Evolutionary conservation across 2,797 vertebrate genomes (phyloP).

Genomic region (Toxotes lorentzi): DNA sequence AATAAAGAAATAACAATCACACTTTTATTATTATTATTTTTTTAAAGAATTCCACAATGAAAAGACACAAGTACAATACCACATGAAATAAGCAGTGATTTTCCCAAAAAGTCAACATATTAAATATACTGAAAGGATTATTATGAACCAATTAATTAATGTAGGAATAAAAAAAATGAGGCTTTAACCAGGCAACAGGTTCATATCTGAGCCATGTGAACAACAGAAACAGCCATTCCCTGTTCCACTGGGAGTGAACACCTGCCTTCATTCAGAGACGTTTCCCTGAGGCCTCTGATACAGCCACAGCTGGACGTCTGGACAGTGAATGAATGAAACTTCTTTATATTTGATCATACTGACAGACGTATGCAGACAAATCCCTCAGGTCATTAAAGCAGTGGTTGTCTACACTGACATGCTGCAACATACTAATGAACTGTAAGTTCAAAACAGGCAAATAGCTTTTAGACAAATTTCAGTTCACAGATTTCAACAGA

Average conservation of each 20-base stretch:
- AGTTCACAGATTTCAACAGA: not conserved
- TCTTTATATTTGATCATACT: constrained; percentile 66
- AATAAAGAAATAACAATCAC: constrained; percentile 15
- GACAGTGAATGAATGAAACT: constrained; percentile 35
- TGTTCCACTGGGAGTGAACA: constrained; percentile 44
- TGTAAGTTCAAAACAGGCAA: not conserved
- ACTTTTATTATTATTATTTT: too few species aligned
- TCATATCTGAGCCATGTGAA: constrained; percentile 35
- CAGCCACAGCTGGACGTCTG: constrained; percentile 59
- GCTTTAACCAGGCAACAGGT: constrained; percentile 16
- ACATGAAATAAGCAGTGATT: not conserved
- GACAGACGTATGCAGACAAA: constrained; percentile 60
- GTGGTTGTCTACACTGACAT: constrained; percentile 25
- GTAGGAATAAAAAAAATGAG: not conserved
- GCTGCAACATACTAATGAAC: constrained; percentile 20
- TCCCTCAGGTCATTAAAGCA: constrained; percentile 35
- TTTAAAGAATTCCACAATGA: not conserved
- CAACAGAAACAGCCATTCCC: constrained; percentile 48
- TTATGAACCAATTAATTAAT: too few species aligned
- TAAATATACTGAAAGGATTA: not conserved
- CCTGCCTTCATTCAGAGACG: constrained; percentile 58
- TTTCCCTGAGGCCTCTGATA: constrained; percentile 35
- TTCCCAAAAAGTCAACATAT: not conserved
- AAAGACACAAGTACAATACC: not conserved
- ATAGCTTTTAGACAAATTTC: not conserved